Base-by-base conservation (phyloP, 2,113 vertebrate species). In the Corythaeola cristata region DNA sequence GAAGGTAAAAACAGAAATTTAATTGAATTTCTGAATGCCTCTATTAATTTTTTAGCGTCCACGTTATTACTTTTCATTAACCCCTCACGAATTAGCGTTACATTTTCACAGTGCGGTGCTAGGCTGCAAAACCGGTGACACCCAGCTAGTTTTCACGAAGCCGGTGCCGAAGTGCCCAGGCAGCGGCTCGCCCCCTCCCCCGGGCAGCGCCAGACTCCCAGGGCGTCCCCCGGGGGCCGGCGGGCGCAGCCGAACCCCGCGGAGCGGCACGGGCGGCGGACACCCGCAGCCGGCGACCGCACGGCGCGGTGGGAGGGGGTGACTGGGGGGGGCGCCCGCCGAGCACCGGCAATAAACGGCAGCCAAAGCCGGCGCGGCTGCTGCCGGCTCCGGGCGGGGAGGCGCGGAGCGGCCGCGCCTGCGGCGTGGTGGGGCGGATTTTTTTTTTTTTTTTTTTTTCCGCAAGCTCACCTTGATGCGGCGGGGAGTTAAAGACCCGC, bases 381-480 rank as follows among this genome's bases (percentile, higher is more conserved):
- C 39, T 39, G 39, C 39, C 39, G 27, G 50, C 63, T 41, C 28
- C 35, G 52, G 79, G 74, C 37, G 50, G 72, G 82, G 64, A 76
- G 59, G 83, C 8, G 63, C 87, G 44, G 49, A 63, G 41, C 37
- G 47, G 68, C 67, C 74, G 76, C 49, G 73, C 64, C 75, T 92
- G 88, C 69, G 62, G 77, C 26, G 32, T 44, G 37, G 69, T 21
- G 49, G 80, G 59, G 81, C 41, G 86, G 84, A 32, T 81, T 49
- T 22, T 33, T 67, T 69, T 20, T 53, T n/a, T 59, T 64, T 86
- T 74, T 66, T 85, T 80, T 85, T 35, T 60, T 26, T 11, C 66
- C 62, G 75, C 76, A 77, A 74, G 83, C 94, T 86, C 85, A 89
- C 88, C 94, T 96, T 63, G 80, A 74, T 86, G 78, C 82, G 35